These are phyloP conservation scores for Sicus ferrugineus DNA, from an alignment of 2,888 invertebrate species.

Conservation along the genomic window DNA sequence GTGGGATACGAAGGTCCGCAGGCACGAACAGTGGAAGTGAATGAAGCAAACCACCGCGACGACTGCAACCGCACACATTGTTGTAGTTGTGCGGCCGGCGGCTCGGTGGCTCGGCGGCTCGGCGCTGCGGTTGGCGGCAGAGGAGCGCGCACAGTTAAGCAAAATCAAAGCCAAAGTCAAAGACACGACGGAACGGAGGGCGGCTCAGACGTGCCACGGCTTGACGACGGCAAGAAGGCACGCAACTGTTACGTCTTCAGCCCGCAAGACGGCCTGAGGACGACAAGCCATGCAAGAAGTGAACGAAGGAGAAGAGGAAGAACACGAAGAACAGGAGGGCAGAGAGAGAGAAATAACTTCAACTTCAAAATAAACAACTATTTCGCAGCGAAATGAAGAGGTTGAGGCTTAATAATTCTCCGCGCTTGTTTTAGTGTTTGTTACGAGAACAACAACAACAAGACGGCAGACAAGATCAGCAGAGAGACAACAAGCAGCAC, in stretches of 20 bases:
- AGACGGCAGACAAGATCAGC: not conserved
- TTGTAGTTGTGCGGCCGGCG: too few species aligned
- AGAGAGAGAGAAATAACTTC: not conserved
- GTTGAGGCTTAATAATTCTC: constrained; percentile 17
- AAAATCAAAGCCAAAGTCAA: constrained; percentile 36
- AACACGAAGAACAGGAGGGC: not conserved
- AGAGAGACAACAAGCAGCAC: too few species aligned
- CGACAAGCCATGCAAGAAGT: not conserved
- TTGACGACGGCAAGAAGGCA: not conserved
- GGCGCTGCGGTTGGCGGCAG: not conserved
- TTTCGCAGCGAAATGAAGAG: constrained; percentile 2
- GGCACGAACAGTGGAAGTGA: not conserved
- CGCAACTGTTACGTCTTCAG: constrained; percentile 11
- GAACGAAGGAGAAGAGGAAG: not conserved
- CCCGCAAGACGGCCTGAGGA: not conserved
- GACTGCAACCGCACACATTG: too few species aligned
- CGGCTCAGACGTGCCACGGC: constrained; percentile 16
- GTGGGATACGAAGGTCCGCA: constrained; percentile 1
- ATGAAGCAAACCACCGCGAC: not conserved
- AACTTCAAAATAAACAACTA: not conserved
- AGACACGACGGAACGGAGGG: constrained; percentile 19
- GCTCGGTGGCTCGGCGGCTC: not conserved
- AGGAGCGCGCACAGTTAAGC: constrained; percentile 9
- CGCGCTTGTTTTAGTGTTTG: constrained; percentile 11
- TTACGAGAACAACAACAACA: not conserved